These are phyloP conservation scores for Theretra japonica DNA, from an alignment of 2,888 invertebrate species.

Conservation along the genomic window DNA sequence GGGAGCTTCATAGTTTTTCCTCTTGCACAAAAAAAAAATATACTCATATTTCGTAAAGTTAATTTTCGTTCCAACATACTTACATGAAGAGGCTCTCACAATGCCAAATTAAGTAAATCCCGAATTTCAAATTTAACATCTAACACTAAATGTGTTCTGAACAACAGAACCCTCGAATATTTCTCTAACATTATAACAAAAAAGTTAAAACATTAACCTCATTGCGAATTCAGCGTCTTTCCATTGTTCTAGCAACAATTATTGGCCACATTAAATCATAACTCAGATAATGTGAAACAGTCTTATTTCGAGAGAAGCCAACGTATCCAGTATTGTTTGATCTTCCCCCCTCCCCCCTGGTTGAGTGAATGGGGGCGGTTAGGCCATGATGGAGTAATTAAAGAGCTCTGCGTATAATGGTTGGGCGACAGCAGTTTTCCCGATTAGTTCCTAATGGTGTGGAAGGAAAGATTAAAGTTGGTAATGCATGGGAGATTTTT, in stretches of 20 bases:
- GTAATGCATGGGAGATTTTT: slow-evolving; percentile 43
- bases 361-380: background rate
- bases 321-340: slow-evolving; percentile 2
- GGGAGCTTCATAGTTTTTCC: no score
- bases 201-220: background rate
- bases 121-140: no score
- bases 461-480: slow-evolving; percentile 68
- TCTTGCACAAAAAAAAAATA: no score
- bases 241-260: background rate
- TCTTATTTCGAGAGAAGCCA: slow-evolving; percentile 14
- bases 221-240: background rate
- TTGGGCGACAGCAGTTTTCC: slow-evolving; percentile 56
- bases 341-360: background rate
- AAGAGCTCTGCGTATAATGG: slow-evolving; percentile 53
- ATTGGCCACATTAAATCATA: slow-evolving; percentile 11
- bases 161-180: background rate
- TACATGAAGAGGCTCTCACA: no score
- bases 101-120: no score
- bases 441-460: slow-evolving; percentile 68
- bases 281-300: background rate
- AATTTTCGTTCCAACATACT: no score
- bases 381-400: slow-evolving; percentile 47
- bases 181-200: no score
- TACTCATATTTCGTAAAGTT: no score
- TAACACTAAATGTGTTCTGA: no score